Evolutionary conservation across 2,888 invertebrate species (phyloP).

Genomic region (Odontothrips loti): DNA sequence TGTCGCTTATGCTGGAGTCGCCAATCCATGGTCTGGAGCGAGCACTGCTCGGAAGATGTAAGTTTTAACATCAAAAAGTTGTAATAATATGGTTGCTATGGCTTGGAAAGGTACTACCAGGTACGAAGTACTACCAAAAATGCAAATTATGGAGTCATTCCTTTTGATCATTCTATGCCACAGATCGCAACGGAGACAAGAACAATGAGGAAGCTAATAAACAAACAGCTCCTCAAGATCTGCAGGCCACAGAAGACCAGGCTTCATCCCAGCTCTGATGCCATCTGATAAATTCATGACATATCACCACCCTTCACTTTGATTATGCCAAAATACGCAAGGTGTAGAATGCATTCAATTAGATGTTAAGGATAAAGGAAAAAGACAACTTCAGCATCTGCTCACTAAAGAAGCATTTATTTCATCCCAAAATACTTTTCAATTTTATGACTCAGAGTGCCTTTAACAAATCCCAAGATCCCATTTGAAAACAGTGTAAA

Average conservation of each 20-base stretch:
- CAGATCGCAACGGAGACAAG: slow-evolving; percentile 25
- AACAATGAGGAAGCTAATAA: slow-evolving; percentile 27
- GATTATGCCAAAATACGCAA: too few relatives aligned
- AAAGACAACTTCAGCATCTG: background rate
- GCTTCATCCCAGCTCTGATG: background rate
- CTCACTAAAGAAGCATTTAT: background rate
- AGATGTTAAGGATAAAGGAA: too few relatives aligned
- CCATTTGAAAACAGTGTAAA: background rate
- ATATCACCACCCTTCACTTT: too few relatives aligned
- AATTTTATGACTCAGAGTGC: background rate
- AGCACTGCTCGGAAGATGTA: background rate
- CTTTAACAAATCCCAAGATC: too few relatives aligned
- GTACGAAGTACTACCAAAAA: background rate
- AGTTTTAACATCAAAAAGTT: background rate
- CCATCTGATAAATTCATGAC: too few relatives aligned
- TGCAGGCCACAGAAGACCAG: background rate
- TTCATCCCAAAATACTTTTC: background rate
- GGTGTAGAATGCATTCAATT: too few relatives aligned
- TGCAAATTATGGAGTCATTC: background rate
- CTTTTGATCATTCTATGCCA: background rate
- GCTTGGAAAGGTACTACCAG: background rate
- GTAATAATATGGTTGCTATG: background rate
- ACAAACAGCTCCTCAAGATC: background rate
- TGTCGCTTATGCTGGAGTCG: slow-evolving; percentile 9
- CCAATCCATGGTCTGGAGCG: background rate